Evolutionary conservation across 2,797 vertebrate species (phyloP).

Genomic region (Leptoclinus maculatus): DNA sequence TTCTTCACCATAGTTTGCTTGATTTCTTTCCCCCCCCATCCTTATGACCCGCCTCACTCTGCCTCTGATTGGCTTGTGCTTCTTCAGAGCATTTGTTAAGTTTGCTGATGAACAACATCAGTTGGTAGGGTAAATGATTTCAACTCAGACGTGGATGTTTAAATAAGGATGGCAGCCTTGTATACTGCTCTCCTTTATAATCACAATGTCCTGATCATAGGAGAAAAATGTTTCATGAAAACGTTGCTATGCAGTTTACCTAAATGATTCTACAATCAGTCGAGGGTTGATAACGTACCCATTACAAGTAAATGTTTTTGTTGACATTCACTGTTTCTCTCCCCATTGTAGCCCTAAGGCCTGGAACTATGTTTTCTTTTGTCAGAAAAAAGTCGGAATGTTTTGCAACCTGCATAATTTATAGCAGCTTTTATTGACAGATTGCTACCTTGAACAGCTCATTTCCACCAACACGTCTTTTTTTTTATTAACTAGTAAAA

Average conservation of each 20-base stretch:
- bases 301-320: background rate
- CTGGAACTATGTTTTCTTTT: background rate
- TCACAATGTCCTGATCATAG: background rate
- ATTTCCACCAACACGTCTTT: background rate
- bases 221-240: background rate
- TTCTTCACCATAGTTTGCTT: background rate
- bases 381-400: background rate
- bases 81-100: background rate
- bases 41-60: background rate
- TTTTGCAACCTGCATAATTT: slow-evolving; percentile 18
- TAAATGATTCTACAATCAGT: background rate
- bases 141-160: background rate
- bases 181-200: background rate
- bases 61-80: background rate
- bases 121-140: background rate
- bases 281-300: background rate
- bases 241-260: too few relatives aligned
- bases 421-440: slow-evolving; percentile 26
- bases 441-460: background rate
- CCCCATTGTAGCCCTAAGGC: background rate
- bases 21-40: background rate
- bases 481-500: background rate
- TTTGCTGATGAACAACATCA: background rate
- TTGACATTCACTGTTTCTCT: slow-evolving; percentile 8
- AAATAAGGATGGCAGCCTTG: background rate